Conservation (phyloP, 2,797 vertebrate genomes). For the Sebastolobus alascanus region DNA sequence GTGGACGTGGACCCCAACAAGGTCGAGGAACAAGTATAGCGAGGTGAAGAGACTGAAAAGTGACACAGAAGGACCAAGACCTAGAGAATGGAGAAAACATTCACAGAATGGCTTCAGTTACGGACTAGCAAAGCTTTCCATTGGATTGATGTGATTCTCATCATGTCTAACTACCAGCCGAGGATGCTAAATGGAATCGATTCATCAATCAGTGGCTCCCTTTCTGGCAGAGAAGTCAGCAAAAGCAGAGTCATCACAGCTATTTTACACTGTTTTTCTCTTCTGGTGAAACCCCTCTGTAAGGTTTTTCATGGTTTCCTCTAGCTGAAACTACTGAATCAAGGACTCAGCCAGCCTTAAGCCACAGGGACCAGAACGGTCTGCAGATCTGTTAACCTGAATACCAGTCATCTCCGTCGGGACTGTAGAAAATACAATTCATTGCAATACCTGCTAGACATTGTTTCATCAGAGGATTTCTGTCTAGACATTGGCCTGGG, state of each 20-base stretch:
- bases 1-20: conserved; percentile 67
- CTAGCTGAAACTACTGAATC: background rate
- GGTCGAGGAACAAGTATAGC: conserved; percentile 82
- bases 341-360: background rate
- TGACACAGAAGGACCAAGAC: background rate
- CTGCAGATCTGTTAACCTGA: background rate
- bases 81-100: too few relatives aligned
- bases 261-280: background rate
- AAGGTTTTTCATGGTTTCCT: background rate
- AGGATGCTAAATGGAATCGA: background rate
- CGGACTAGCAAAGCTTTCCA: background rate
- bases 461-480: background rate
- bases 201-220: background rate
- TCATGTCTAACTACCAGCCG: background rate
- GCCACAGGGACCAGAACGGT: background rate
- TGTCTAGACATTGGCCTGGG: background rate
- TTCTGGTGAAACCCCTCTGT: background rate
- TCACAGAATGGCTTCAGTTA: background rate
- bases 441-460: background rate
- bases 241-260: background rate
- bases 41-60: background rate
- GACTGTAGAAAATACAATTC: background rate
- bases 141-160: background rate
- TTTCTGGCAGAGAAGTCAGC: background rate
- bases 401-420: background rate